These are phyloP conservation scores for Timandra comae DNA, from an alignment of 2,888 invertebrate species.

Conservation along the genomic window DNA sequence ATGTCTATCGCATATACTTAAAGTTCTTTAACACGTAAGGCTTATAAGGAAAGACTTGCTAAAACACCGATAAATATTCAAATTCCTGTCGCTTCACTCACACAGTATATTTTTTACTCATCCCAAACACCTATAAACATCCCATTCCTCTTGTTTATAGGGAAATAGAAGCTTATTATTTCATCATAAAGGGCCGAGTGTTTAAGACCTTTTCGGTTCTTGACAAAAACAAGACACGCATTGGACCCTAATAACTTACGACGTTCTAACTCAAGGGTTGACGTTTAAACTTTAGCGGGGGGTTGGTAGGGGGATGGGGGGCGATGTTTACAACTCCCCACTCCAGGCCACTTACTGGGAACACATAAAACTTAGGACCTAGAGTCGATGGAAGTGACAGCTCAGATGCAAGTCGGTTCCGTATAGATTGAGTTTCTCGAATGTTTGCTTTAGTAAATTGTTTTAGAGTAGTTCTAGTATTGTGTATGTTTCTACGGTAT, in stretches of 20 bases:
- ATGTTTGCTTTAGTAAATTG: neutral
- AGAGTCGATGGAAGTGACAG: conserved; percentile 36
- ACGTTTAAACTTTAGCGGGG: conserved; percentile 59
- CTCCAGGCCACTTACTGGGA: conserved; percentile 49
- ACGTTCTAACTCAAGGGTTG: conserved; percentile 51
- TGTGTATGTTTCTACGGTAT: no score
- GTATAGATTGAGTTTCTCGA: neutral
- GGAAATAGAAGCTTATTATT: no score
- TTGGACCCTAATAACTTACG: conserved; percentile 57
- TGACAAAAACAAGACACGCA: conserved; percentile 45
- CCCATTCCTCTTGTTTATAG: no score
- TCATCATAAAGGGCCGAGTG: no score
- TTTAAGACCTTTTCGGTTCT: conserved; percentile 5
- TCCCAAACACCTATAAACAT: no score
- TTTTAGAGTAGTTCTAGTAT: no score
- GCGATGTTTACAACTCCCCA: conserved; percentile 55
- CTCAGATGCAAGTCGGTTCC: neutral
- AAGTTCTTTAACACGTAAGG: no score
- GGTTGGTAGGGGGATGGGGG: conserved; percentile 2
- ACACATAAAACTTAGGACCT: conserved; percentile 44
- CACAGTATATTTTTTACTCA: no score
- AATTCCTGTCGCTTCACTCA: no score
- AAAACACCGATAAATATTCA: no score
- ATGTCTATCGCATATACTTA: no score
- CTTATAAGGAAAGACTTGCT: no score